Evolutionary conservation across 2,113 vertebrate species (phyloP), one percentile per base, ranked within the genome.

Genomic region (Crypturellus undulatus): DNA sequence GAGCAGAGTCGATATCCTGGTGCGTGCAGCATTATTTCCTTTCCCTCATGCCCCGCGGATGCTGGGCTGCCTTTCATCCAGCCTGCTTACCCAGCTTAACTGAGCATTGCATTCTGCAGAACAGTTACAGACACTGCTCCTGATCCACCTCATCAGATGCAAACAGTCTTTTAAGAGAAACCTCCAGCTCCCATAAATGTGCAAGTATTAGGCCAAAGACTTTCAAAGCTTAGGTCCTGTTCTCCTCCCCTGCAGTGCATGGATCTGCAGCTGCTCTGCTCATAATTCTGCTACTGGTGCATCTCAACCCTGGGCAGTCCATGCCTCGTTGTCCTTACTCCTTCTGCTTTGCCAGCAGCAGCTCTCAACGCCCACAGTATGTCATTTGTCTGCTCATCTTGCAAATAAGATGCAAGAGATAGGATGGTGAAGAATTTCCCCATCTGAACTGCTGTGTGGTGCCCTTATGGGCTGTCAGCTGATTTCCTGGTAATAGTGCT

Each of bases 41-140:
- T 96, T 84, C 54, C 65, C 85, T 81, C 62, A 80, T 47, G 59
- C 75, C 7, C 26, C 72, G 70, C 73, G 72, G 54, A 67, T 84
- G 88, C 59, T 77, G 82, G 77, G 36, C 80, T 82, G 38, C 36
- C 58, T 81, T 81, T 62, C 10, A 21, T 75, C 32, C 85, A 80
- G 22, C 84, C 51, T 67, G 40, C 36, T 52, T 42, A 54, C 52
- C 79, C 45, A 45, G 6, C 36, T 14, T 49, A 75, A 69, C 69
- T 0, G 0, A 86, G 56, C 2, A 0, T n/a, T 15, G 63, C 3
- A 1, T 11, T 24, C 34, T 92, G 11, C 45, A 69, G 62, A 54
- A 34, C 47, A 85, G 56, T 47, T 8, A 4, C 21, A 30, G 14
- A 8, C 58, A 20, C 59, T 11, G 18, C 15, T 42, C 82, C 9